Evolutionary conservation across 2,797 vertebrate genomes (phyloP).

Genomic region (Periophthalmus magnuspinnatus): DNA sequence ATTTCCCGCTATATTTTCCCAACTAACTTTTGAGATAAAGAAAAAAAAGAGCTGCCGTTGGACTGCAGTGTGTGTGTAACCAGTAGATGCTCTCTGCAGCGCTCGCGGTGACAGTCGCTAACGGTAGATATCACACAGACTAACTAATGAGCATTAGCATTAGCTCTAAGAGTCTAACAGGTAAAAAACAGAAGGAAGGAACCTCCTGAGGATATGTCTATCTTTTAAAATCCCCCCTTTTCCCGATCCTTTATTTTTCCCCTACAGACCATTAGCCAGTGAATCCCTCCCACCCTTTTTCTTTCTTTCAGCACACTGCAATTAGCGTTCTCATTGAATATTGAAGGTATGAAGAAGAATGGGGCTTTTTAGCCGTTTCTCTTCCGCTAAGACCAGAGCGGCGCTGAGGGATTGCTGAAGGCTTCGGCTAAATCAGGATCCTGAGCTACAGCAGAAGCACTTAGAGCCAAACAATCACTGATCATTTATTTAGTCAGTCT

Average conservation of each 20-base stretch:
- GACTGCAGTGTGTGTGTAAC: conserved; percentile 50
- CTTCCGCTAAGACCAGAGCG: conserved; percentile 76
- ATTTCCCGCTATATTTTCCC: conserved; percentile 65
- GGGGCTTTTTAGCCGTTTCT: conserved; percentile 78
- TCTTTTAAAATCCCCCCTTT: conserved; percentile 71
- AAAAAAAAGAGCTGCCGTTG: conserved; percentile 37
- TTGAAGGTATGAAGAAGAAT: conserved; percentile 83
- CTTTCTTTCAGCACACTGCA: conserved; percentile 71
- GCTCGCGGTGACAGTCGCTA: conserved; percentile 68
- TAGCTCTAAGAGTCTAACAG: conserved; percentile 72
- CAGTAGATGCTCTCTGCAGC: conserved; percentile 50
- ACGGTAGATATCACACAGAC: conserved; percentile 78
- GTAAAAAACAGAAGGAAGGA: conserved; percentile 76
- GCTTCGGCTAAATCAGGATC: conserved; percentile 77
- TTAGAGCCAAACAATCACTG: conserved; percentile 77
- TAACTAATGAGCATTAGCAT: conserved; percentile 81
- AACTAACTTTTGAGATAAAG: conserved; percentile 71
- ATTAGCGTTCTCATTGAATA: conserved; percentile 83
- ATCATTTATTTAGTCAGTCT: conserved; percentile 78
- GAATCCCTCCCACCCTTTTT: conserved; percentile 64
- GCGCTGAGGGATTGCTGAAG: conserved; percentile 74
- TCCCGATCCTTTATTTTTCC: conserved; percentile 62
- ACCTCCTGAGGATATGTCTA: conserved; percentile 80
- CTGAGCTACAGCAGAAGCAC: conserved; percentile 72
- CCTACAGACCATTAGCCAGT: conserved; percentile 75